A percentile compares a stretch with the other conserved stretches of the same genome.
These are phyloP conservation scores for Lutjanus campechanus DNA, from an alignment of 2,797 vertebrate genomes.

Conservation along the genomic window DNA sequence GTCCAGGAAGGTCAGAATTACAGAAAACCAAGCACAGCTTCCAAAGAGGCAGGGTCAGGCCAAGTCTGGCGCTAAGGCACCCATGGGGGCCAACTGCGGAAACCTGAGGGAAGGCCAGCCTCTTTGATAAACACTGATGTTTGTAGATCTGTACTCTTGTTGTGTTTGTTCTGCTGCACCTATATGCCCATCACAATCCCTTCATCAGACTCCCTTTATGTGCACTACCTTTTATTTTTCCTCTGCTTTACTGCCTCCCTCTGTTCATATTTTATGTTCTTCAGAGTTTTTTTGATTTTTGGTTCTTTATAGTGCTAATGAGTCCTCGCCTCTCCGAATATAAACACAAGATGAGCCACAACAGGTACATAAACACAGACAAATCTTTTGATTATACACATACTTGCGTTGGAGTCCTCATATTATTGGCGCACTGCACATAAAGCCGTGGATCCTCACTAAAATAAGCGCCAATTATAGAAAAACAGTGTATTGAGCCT, in stretches of 20 bases:
- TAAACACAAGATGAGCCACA: conserved; percentile 47
- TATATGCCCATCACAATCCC: conserved; percentile 30
- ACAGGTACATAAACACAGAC: conserved; percentile 33
- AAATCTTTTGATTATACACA: conserved; percentile 57
- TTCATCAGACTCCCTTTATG: conserved; percentile 31
- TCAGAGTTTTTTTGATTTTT: conserved; percentile 44
- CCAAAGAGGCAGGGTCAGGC: conserved; percentile 26
- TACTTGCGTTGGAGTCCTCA: not conserved
- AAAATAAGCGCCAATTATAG: conserved; percentile 23
- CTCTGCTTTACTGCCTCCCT: conserved; percentile 38
- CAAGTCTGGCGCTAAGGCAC: conserved; percentile 31
- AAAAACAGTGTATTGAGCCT: not conserved
- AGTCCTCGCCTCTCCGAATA: conserved; percentile 21
- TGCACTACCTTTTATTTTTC: conserved; percentile 42
- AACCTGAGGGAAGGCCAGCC: conserved; percentile 42
- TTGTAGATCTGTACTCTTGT: conserved; percentile 55
- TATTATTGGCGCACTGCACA: conserved; percentile 9
- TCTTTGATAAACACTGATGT: conserved; percentile 67
- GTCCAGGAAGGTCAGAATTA: conserved; percentile 30
- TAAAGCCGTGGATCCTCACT: conserved; percentile 4
- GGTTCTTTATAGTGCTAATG: conserved; percentile 72
- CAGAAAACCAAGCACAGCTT: conserved; percentile 19
- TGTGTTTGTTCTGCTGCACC: conserved; percentile 61
- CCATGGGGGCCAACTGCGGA: conserved; percentile 4
- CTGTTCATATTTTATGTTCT: conserved; percentile 40